phyloP scores from a whole-genome alignment of 30 jellyfish, hydroid and myxozoan genomes.

The Rhopilema esculentum region DNA sequence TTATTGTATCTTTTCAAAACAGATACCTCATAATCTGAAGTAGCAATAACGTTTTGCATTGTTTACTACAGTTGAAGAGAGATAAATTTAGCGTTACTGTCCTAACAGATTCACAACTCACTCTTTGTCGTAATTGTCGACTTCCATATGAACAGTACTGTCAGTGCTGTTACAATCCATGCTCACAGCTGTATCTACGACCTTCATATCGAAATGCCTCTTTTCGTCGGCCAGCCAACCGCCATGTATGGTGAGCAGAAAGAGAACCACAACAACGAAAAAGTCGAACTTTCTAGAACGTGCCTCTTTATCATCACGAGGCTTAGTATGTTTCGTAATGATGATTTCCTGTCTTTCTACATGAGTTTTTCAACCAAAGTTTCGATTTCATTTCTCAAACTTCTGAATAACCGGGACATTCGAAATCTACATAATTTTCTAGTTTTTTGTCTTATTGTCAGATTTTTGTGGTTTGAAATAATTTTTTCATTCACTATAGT shows the following conservation, averaged over 20 bases:
- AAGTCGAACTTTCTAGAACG: constrained; percentile 28
- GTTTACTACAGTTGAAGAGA: background rate
- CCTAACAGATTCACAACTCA: constrained; percentile 7
- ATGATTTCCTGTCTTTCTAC: background rate
- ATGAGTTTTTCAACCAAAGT: background rate
- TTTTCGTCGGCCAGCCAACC: constrained; percentile 3
- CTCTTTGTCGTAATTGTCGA: constrained; percentile 33
- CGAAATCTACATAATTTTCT: no score
- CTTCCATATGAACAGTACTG: constrained; percentile 30
- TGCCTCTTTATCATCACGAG: background rate
- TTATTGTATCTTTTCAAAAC: background rate
- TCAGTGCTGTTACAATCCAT: constrained; percentile 7
- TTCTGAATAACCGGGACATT: no score
- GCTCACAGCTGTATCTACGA: constrained; percentile 22
- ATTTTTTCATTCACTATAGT: no score
- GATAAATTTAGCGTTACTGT: background rate
- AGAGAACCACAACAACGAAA: constrained; percentile 8
- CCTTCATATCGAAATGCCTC: constrained; percentile 12
- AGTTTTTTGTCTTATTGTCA: no score
- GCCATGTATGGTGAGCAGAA: constrained; percentile 33
- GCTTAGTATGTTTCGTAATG: background rate
- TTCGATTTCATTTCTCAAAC: background rate
- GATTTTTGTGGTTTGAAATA: no score
- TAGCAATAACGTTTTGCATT: background rate
- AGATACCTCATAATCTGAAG: background rate